Conservation (phyloP, 2,888 invertebrate species). For the Drosophila suboccidentalis region DNA sequence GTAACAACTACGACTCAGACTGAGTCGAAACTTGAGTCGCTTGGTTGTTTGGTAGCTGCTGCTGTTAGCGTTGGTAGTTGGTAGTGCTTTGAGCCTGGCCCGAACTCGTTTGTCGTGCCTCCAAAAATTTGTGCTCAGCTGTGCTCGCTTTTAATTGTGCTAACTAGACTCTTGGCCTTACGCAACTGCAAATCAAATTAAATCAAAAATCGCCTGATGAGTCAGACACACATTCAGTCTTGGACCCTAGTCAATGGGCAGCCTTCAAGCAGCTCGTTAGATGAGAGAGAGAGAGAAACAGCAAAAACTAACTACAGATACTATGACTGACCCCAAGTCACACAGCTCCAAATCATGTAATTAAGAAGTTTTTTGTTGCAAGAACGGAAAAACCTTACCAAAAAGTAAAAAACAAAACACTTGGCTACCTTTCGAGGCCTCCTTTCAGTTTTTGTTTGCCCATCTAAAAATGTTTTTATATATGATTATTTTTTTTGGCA, state of each 20-base stretch:
- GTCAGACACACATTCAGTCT: constrained; percentile 36
- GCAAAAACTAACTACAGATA: constrained; percentile 15
- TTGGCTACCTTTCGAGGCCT: constrained; percentile 49
- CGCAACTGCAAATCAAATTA: constrained; percentile 67
- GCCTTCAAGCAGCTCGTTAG: constrained; percentile 50
- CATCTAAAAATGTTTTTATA: constrained; percentile 3
- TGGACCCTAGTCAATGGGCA: constrained; percentile 49
- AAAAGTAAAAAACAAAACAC: constrained; percentile 32
- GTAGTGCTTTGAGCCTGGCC: constrained; percentile 42
- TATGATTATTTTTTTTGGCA: constrained; percentile 9
- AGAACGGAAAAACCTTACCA: constrained; percentile 54
- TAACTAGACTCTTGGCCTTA: constrained; percentile 70
- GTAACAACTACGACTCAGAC: constrained; percentile 22
- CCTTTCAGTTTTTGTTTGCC: constrained; percentile 61
- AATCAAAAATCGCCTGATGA: constrained; percentile 70
- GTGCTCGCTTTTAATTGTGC: constrained; percentile 69
- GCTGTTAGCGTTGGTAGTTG: background rate
- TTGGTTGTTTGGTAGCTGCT: constrained; percentile 10
- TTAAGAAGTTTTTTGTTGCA: constrained; percentile 55
- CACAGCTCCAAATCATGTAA: constrained; percentile 62
- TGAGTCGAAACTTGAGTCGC: constrained; percentile 56
- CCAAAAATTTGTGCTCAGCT: constrained; percentile 54
- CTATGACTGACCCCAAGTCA: constrained; percentile 37
- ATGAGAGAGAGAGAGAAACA: constrained; percentile 13
- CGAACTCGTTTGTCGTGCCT: constrained; percentile 79